Percentiles rank a stretch among this genome's conserved stretches.
Conservation (phyloP, 2,113 vertebrate genomes). For the Campylomormyrus numenius region DNA sequence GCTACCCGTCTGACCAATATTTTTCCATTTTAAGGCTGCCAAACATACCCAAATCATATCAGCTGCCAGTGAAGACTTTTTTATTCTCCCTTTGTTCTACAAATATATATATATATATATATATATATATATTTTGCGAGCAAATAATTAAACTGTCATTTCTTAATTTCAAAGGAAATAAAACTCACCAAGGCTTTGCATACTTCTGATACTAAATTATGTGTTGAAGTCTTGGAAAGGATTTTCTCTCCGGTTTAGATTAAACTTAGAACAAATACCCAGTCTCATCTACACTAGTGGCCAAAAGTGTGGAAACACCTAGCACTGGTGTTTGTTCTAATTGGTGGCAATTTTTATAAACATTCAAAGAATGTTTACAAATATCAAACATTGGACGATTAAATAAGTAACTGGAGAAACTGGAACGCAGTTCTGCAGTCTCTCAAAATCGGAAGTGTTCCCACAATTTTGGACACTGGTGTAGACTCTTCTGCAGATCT, state of each 20-base stretch:
- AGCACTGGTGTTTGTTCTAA: no score
- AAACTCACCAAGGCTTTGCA: neutral
- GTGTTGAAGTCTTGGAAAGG: neutral
- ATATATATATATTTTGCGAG: neutral
- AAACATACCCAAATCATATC: neutral
- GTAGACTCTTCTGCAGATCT: neutral
- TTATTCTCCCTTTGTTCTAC: neutral
- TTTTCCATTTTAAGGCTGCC: neutral
- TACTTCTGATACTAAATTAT: neutral
- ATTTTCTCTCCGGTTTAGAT: neutral
- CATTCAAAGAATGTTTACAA: neutral
- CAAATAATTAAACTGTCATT: neutral
- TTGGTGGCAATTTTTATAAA: neutral
- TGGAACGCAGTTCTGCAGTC: neutral
- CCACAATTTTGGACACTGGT: neutral
- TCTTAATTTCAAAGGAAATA: neutral
- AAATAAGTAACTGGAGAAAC: neutral
- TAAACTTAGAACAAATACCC: neutral
- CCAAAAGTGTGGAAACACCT: neutral
- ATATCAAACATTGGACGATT: neutral
- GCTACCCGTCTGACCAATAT: neutral
- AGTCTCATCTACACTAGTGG: neutral
- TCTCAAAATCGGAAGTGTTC: neutral
- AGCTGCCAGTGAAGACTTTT: neutral
- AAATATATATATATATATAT: neutral